Conservation (phyloP, 2,113 vertebrate genomes). For the Pelecanus crispus region DNA sequence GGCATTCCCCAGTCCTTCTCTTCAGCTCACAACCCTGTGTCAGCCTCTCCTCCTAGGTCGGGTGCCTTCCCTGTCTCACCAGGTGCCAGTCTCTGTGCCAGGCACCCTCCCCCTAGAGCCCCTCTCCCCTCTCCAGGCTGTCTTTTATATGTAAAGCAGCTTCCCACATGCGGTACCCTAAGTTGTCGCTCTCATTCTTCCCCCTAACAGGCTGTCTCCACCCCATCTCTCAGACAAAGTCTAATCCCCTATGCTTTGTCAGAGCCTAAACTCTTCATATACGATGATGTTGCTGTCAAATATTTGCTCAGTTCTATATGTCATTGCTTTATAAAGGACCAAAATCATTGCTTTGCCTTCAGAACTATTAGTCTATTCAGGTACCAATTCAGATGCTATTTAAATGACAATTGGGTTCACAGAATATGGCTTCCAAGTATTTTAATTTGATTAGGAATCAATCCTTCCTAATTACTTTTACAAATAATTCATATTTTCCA, state of each 20-base stretch:
- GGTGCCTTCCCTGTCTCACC: not conserved
- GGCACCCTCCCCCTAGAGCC: fast-evolving
- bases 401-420: conserved; percentile 47
- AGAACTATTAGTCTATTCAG: conserved; percentile 28
- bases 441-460: conserved; percentile 57
- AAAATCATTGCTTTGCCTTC: not conserved
- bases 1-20: not conserved
- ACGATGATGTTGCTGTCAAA: fast-evolving
- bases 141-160: not conserved
- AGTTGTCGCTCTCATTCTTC: not conserved
- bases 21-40: fast-evolving
- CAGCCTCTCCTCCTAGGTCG: not conserved
- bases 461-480: conserved; percentile 56
- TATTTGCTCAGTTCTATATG: not conserved
- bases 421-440: conserved; percentile 23
- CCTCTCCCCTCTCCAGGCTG: not conserved
- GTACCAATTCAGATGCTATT: not conserved
- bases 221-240: not conserved
- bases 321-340: not conserved
- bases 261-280: not conserved
- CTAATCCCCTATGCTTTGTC: not conserved
- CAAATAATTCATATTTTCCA: conserved; percentile 60
- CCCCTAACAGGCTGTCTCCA: not conserved
- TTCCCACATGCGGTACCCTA: not conserved
- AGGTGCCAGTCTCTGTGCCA: not conserved